phyloP scores from a whole-genome alignment of 1,140 invertebrate genomes.

The Carposina sasakii region DNA sequence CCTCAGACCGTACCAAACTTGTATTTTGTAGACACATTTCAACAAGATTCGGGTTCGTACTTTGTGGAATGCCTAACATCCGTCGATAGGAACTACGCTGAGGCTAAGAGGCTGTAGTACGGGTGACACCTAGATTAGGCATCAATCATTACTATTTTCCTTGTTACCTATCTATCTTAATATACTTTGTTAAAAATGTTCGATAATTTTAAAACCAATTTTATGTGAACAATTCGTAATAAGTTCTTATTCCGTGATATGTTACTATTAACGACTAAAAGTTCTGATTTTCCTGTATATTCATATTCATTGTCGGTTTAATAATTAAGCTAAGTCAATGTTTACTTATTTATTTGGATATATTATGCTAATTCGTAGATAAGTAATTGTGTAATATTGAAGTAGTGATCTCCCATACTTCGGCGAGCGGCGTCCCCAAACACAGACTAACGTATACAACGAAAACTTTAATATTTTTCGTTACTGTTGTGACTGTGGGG shows the following conservation, averaged over 20 bases:
- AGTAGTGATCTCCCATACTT: conserved; percentile 69
- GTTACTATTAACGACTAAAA: no score
- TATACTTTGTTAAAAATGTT: no score
- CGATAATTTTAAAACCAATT: no score
- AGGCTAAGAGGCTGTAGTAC: conserved; percentile 9
- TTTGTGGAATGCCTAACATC: no score
- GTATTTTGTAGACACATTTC: conserved; percentile 49
- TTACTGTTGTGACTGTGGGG: conserved; percentile 27
- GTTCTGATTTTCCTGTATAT: conserved; percentile 33
- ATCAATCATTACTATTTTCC: conserved; percentile 13
- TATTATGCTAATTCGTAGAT: conserved; percentile 66
- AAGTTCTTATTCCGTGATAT: no score
- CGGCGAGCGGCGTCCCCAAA: conserved; percentile 49
- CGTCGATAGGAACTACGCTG: no score
- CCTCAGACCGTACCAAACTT: conserved; percentile 67
- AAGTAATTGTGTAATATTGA: conserved; percentile 67
- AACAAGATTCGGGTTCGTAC: no score
- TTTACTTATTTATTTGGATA: conserved; percentile 70
- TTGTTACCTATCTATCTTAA: conserved; percentile 20
- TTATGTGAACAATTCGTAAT: no score
- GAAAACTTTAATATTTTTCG: conserved; percentile 46
- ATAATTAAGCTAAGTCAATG: conserved; percentile 70
- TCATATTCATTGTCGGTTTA: conserved; percentile 57
- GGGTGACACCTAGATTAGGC: conserved; percentile 13
- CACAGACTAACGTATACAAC: conserved; percentile 57